Evolutionary conservation across 2,888 invertebrate species (phyloP), one percentile per base, ranked within the genome.

Genomic region (Acanthosepion esculentum): DNA sequence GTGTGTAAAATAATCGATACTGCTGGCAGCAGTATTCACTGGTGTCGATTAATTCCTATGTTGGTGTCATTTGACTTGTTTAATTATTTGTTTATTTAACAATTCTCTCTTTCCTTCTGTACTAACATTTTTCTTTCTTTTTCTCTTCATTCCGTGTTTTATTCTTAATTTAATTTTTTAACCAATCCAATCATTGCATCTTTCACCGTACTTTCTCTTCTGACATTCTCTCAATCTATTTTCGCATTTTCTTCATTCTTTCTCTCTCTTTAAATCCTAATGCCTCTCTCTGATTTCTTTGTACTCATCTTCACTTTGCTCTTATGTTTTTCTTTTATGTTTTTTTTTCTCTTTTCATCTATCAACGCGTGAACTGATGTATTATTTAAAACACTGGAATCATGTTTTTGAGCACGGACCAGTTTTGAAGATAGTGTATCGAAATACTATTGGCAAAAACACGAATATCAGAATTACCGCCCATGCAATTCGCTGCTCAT

Each of bases 11-110:
- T 78, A 78, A 78, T 78, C 78, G 78, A 78, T 78, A n/a, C 4
- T n/a, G 12, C n/a, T 78, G n/a, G 78, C n/a, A 78, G n/a, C 78
- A 78, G 78, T 15, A n/a, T 78, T 78, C 78, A n/a, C 78, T n/a
- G 78, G n/a, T n/a, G 33, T 78, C 78, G 78, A 78, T 78, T 78
- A n/a, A 3, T 78, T 78, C 78, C 78, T 29, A 29, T 10, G 78
- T 29, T 78, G 78, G n/a, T 78, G 15, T n/a, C n/a, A 78, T 78
- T 78, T 78, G n/a, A 78, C 78, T 15, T 78, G 78, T 78, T 78
- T 78, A 78, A n/a, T 78, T 78, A n/a, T 78, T 78, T 78, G 78
- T 78, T 78, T 78, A 78, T n/a, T 78, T n/a, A 78, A 78, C 78
- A 78, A 78, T 78, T 78, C n/a, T 12, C 78, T 78, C n/a, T n/a